These are phyloP conservation scores for Sanderia malayensis DNA, from an alignment of 30 jellyfish, hydroid and myxozoan genomes.

Conservation along the genomic window DNA sequence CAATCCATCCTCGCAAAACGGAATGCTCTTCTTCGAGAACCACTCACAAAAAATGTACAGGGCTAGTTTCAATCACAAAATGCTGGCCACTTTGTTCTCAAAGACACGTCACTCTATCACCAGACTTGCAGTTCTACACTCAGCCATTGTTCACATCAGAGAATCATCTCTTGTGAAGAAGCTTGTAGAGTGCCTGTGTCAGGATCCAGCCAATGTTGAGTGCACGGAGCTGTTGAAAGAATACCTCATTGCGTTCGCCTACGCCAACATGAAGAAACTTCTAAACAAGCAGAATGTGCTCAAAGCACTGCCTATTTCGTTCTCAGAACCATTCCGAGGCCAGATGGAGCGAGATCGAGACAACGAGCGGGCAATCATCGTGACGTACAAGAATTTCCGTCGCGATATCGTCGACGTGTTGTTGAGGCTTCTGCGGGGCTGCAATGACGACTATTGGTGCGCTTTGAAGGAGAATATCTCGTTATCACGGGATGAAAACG, in stretches of 20 bases:
- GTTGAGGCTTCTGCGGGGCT: slow-evolving; percentile 45
- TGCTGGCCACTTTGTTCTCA: slow-evolving; percentile 38
- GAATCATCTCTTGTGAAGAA: slow-evolving; percentile 47
- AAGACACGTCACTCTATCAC: slow-evolving; percentile 54
- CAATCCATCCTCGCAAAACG: slow-evolving; percentile 50
- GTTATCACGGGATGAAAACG: slow-evolving; percentile 37
- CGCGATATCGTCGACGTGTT: slow-evolving; percentile 47
- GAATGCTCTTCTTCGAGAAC: slow-evolving; percentile 46
- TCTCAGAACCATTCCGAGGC: slow-evolving; percentile 68
- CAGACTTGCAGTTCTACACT: slow-evolving; percentile 73
- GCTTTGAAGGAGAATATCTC: slow-evolving; percentile 18
- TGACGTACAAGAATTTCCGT: slow-evolving; percentile 56
- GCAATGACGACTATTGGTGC: slow-evolving; percentile 49
- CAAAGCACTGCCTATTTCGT: slow-evolving; percentile 72
- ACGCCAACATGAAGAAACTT: slow-evolving; percentile 65
- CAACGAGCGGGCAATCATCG: slow-evolving; percentile 42
- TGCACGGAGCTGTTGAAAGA: slow-evolving; percentile 67
- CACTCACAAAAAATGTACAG: slow-evolving; percentile 54
- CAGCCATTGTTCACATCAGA: slow-evolving; percentile 74
- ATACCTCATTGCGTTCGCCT: slow-evolving; percentile 64
- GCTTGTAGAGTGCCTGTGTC: slow-evolving; percentile 72
- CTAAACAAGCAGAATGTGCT: slow-evolving; percentile 26
- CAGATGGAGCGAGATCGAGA: slow-evolving; percentile 70
- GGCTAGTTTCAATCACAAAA: slow-evolving; percentile 28
- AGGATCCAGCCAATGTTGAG: slow-evolving; percentile 87